These are phyloP conservation scores for Lepidocolaptes lacrymiger DNA, from an alignment of 2,797 vertebrate species.

Conservation along the genomic window DNA sequence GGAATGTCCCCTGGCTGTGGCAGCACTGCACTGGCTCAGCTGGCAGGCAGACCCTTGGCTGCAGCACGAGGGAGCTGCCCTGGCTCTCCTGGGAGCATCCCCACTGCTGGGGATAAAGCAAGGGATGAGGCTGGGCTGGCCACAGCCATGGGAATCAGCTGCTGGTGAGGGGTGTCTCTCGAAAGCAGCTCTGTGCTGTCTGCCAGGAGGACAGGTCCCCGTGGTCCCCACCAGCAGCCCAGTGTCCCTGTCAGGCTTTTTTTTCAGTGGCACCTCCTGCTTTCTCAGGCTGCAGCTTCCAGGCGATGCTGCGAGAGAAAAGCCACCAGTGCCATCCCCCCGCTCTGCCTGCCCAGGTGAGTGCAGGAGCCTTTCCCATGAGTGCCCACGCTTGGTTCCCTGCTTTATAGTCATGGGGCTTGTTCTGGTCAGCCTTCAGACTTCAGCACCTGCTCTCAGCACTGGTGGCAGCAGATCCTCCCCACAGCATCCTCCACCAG, in stretches of 20 bases:
- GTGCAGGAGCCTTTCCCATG: not conserved
- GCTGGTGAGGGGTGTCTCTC: not conserved
- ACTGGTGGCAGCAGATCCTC: fast-evolving
- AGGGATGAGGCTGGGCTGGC: not conserved
- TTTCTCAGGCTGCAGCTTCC: constrained; percentile 36
- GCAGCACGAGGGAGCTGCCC: not conserved
- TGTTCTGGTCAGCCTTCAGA: not conserved
- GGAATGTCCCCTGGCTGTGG: not conserved
- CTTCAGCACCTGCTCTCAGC: not conserved
- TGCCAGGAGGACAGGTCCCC: not conserved
- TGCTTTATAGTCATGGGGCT: not conserved
- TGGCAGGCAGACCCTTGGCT: not conserved
- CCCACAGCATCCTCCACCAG: not conserved
- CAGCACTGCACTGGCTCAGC: not conserved
- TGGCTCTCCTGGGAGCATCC: not conserved
- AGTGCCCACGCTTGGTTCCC: not conserved
- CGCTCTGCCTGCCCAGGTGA: not conserved
- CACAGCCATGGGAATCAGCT: fast-evolving
- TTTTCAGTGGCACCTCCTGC: not conserved
- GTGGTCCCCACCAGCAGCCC: not conserved
- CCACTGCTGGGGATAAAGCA: not conserved
- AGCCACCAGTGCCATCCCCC: constrained; percentile 2
- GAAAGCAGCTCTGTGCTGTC: not conserved
- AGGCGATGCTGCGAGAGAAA: constrained; percentile 29
- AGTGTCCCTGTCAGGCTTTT: not conserved